Conservation (phyloP, 2,888 invertebrate genomes). For the Spisula subtruncata region DNA sequence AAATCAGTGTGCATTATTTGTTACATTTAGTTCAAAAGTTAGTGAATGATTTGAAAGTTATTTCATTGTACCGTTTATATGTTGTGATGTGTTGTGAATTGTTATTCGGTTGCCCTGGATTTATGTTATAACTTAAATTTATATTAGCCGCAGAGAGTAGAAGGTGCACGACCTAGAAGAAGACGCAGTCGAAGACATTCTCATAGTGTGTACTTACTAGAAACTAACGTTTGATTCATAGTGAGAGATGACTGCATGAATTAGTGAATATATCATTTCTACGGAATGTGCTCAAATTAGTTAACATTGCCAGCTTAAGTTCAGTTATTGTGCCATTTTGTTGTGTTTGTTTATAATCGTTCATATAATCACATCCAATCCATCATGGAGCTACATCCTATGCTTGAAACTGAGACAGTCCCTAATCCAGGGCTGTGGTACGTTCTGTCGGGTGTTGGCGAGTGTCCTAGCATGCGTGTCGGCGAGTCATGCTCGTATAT, state of each 20-base stretch:
- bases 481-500: constrained; percentile 86
- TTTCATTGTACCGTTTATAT: no score
- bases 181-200: constrained; percentile 19
- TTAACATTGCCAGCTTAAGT: constrained; percentile 7
- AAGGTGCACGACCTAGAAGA: constrained; percentile 18
- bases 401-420: constrained; percentile 81
- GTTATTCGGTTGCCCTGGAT: background rate
- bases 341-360: constrained; percentile 8
- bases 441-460: constrained; percentile 85
- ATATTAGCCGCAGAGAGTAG: constrained; percentile 31
- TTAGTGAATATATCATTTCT: background rate
- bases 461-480: constrained; percentile 86
- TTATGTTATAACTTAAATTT: constrained; percentile 22
- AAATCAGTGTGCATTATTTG: background rate
- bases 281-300: background rate
- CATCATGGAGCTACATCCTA: constrained; percentile 86
- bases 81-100: background rate
- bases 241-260: no score
- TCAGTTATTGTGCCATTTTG: constrained; percentile 31
- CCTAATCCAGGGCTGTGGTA: constrained; percentile 86
- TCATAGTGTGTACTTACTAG: constrained; percentile 29
- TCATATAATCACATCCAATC: constrained; percentile 2
- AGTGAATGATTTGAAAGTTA: background rate
- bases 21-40: background rate
- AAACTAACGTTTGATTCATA: constrained; percentile 37